A percentile compares a stretch with the other conserved stretches of the same genome.
phyloP scores from a whole-genome alignment of 2,888 invertebrate species.

The Mechanitis mazaeus region DNA sequence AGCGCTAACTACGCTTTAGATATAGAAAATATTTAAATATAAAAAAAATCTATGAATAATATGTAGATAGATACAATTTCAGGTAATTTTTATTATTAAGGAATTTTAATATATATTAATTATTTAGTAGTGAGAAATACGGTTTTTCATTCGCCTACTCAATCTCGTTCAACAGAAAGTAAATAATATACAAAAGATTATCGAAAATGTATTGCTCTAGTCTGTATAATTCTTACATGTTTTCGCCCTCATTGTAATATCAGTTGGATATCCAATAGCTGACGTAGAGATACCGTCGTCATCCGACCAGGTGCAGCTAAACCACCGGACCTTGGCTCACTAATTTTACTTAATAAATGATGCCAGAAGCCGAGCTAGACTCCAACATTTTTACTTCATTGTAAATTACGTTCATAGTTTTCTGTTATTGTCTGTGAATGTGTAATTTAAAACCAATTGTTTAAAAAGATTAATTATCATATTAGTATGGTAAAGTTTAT shows the following conservation, averaged over 20 bases:
- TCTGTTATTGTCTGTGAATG: neutral
- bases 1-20: slow-evolving; percentile 9
- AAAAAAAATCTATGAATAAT: no score
- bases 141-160: no score
- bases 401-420: neutral
- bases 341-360: slow-evolving; percentile 26
- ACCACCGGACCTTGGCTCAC: slow-evolving; percentile 26
- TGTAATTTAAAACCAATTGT: neutral
- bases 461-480: neutral
- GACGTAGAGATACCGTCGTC: slow-evolving; percentile 28
- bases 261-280: slow-evolving; percentile 29
- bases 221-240: no score
- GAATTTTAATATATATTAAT: no score
- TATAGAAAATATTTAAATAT: no score
- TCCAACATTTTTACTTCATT: neutral
- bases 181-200: no score
- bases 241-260: slow-evolving; percentile 8
- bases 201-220: no score
- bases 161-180: no score
- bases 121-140: no score
- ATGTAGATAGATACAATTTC: no score
- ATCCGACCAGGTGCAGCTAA: slow-evolving; percentile 27
- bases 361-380: neutral
- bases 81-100: no score
- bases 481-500: no score